These are phyloP conservation scores for Aythya baeri DNA, from an alignment of 2,113 vertebrate genomes.

Conservation along the genomic window DNA sequence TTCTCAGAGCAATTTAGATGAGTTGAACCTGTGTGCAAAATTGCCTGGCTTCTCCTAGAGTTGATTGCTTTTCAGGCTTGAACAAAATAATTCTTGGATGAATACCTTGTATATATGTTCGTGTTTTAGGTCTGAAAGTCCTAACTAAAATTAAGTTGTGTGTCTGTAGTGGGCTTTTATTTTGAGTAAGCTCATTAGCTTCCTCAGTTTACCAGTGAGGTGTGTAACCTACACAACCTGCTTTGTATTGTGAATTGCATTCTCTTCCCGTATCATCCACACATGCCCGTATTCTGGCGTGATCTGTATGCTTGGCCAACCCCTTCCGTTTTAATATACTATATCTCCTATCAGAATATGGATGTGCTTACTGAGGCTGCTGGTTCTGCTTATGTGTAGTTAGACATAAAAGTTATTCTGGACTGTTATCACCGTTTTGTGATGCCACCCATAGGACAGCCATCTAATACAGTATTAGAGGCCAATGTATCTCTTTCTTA, in stretches of 20 bases:
- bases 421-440: neutral
- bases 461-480: neutral
- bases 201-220: neutral
- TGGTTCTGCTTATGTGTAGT: neutral
- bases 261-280: fast-evolving
- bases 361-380: neutral
- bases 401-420: neutral
- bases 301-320: neutral
- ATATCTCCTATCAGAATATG: neutral
- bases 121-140: neutral
- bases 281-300: neutral
- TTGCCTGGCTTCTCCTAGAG: neutral
- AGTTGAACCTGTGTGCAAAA: neutral
- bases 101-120: neutral
- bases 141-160: neutral
- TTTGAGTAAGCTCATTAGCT: neutral
- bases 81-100: neutral
- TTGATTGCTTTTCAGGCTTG: neutral
- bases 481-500: neutral
- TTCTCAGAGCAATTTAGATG: neutral
- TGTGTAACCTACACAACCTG: neutral
- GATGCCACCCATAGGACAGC: neutral
- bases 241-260: neutral
- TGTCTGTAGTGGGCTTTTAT: neutral
- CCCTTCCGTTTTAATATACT: neutral